These are phyloP conservation scores for Bibio marci DNA, from an alignment of 2,888 invertebrate genomes.

Conservation along the genomic window DNA sequence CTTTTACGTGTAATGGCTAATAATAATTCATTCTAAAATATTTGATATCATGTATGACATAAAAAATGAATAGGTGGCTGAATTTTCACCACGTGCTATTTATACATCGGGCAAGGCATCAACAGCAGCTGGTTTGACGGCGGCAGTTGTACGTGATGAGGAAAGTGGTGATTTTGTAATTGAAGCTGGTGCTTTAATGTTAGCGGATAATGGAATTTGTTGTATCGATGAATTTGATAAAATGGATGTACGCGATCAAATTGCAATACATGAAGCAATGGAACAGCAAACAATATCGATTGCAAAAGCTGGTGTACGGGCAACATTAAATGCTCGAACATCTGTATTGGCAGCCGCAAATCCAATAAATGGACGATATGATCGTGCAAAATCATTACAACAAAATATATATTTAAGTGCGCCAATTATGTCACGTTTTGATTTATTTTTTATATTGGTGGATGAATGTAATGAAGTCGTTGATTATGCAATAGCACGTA, in stretches of 20 bases:
- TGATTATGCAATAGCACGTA: constrained; percentile 92
- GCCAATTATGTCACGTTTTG: constrained; percentile 98
- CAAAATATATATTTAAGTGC: constrained; percentile 88
- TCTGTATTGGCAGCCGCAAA: constrained; percentile 98
- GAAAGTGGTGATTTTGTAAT: constrained; percentile 98
- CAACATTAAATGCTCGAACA: constrained; percentile 92
- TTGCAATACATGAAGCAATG: constrained; percentile 99
- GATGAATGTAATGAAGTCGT: constrained; percentile 92
- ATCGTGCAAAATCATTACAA: constrained; percentile 80
- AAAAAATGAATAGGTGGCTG: too few relatives aligned
- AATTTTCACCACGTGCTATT: constrained; percentile 89
- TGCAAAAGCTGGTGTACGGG: constrained; percentile 95
- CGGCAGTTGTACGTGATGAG: constrained; percentile 93
- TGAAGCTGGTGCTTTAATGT: constrained; percentile 98
- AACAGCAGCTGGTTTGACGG: constrained; percentile 93
- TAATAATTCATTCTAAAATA: too few relatives aligned
- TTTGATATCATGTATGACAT: too few relatives aligned
- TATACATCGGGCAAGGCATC: constrained; percentile 99
- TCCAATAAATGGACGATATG: constrained; percentile 93
- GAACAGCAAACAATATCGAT: constrained; percentile 99
- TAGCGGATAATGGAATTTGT: constrained; percentile 97
- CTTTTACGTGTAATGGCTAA: too few relatives aligned
- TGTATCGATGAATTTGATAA: constrained; percentile 99
- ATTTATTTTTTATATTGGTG: constrained; percentile 93
- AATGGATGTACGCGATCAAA: constrained; percentile 95